Evolutionary conservation across 2,888 invertebrate species (phyloP).

Genomic region (Hecatera dysodea): DNA sequence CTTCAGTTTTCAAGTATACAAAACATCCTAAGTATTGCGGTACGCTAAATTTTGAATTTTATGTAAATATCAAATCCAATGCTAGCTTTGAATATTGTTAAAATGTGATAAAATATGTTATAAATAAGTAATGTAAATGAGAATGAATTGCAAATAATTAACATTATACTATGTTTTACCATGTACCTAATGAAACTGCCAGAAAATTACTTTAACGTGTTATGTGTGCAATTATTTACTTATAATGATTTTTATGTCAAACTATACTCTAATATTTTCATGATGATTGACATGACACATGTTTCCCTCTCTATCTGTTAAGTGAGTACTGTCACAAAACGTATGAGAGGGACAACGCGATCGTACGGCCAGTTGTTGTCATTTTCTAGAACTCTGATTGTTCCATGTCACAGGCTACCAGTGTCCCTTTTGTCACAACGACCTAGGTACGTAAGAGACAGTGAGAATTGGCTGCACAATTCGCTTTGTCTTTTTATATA

Average conservation of each 20-base stretch:
- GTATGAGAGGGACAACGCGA: too few species aligned
- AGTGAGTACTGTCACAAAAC: too few species aligned
- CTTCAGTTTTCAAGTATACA: background rate
- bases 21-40: background rate
- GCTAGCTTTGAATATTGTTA: constrained; percentile 57
- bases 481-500: too few species aligned
- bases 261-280: background rate
- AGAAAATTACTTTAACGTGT: constrained; percentile 21
- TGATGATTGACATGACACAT: constrained; percentile 5
- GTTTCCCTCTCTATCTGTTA: too few species aligned
- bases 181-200: constrained; percentile 55
- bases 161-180: constrained; percentile 29
- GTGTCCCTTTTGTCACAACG: too few species aligned
- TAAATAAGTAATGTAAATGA: constrained; percentile 22
- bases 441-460: background rate
- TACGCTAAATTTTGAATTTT: constrained; percentile 16
- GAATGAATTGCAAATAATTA: constrained; percentile 18
- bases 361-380: too few species aligned
- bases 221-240: constrained; percentile 3
- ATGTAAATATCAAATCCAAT: constrained; percentile 38
- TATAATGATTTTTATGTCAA: background rate
- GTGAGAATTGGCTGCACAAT: too few species aligned
- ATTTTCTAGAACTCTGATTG: too few species aligned
- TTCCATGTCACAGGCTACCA: too few species aligned
- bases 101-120: constrained; percentile 59